Conservation (phyloP, 2,888 invertebrate species). For the Cephalotes varians region DNA sequence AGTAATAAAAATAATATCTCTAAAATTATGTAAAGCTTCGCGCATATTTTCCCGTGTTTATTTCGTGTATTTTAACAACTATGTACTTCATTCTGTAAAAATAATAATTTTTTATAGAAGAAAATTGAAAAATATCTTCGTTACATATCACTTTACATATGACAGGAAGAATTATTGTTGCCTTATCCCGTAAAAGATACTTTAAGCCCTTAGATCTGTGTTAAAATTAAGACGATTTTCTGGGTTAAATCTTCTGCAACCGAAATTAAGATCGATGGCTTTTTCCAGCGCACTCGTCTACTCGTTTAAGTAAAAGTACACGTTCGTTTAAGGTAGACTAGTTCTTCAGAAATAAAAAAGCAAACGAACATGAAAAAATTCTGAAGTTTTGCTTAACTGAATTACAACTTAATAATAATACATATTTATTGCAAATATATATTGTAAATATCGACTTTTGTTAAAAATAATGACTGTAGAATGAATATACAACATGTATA, state of each 20-base stretch:
- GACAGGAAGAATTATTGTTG: neutral
- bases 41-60: neutral
- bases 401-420: constrained; percentile 5
- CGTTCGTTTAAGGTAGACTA: neutral
- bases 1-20: neutral
- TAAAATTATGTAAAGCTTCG: neutral
- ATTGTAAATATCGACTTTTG: neutral
- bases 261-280: constrained; percentile 20
- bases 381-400: neutral
- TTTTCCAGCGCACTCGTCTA: neutral
- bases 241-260: neutral
- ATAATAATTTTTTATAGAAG: neutral
- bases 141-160: neutral
- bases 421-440: neutral
- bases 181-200: neutral
- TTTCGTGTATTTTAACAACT: neutral
- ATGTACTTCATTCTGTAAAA: neutral
- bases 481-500: neutral
- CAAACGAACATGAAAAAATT: neutral
- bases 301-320: constrained; percentile 8
- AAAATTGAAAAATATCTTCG: constrained; percentile 2
- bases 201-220: neutral
- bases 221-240: constrained; percentile 3
- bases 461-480: neutral
- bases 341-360: neutral